Base-by-base conservation (phyloP, 2,113 vertebrate genomes). In the Perca fluviatilis region DNA sequence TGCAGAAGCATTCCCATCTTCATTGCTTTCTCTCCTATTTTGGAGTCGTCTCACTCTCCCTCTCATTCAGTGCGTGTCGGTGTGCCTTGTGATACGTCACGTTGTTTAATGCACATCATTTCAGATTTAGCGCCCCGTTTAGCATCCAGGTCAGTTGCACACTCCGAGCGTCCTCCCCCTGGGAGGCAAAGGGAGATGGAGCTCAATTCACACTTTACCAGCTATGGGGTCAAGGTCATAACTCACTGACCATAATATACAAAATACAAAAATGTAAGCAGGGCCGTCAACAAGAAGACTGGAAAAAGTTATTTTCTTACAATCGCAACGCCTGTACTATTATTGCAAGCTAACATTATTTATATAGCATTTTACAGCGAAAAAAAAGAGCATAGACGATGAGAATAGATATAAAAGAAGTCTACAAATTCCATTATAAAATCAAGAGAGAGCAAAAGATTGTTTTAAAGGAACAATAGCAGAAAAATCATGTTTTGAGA, bases 111-210 rank as follows among this genome's bases (percentile, higher is more conserved):
- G 61, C 46, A 66, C 72, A 75, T 84, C 61, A 25, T 75, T 80
- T 89, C 68, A 62, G 58, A 84, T 91, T 72, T 60, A 73, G 73
- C 40, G n/a, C 80, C 30, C 84, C 9, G 74, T 79, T 90, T 86
- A 62, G 72, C 74, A 82, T 89, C 79, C 75, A 85, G 90, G 89
- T 87, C 92, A 90, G 70, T 3, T 2, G 56, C 54, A 18, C 19
- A 51, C 58, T 49, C 25, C 9, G 9, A 7, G 5, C 61, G 8
- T 33, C 40, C 65, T 11, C 8, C 11, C 25, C 19, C 64, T 4
- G 3, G 4, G 11, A 67, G 43, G 70, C 50, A 5, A 49, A 40
- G 19, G 19, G 50, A 77, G 61, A 50, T 10, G 18, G 1, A 74
- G 65, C 57, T 66, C 25, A 46, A 46, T 51, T 18, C 58, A 30